Conservation (phyloP, 2,113 vertebrate genomes). For the Chamaetylas fuelleborni region DNA sequence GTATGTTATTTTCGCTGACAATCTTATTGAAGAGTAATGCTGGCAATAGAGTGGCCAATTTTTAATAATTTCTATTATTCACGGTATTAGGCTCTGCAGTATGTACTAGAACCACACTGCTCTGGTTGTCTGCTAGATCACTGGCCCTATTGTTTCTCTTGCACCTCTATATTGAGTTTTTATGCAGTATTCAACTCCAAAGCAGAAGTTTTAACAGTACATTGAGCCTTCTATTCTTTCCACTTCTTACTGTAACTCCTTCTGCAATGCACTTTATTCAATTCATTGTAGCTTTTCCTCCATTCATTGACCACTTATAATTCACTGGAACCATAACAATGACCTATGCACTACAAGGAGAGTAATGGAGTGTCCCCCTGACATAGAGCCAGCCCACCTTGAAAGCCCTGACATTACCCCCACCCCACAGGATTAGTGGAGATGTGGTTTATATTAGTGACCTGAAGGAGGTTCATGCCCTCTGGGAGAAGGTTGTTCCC, state of each 20-base stretch:
- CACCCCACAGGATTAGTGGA: slow-evolving; percentile 42
- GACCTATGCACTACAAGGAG: slow-evolving; percentile 53
- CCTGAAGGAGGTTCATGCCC: slow-evolving; percentile 81
- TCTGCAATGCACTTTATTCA: background rate
- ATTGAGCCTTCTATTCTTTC: background rate
- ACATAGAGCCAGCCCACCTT: slow-evolving; percentile 57
- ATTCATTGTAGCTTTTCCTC: background rate
- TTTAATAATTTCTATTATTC: background rate
- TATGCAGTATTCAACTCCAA: background rate
- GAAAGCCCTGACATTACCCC: slow-evolving; percentile 34
- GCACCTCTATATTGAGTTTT: background rate
- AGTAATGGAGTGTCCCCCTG: slow-evolving; percentile 50
- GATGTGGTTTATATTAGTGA: slow-evolving; percentile 86
- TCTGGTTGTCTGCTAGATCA: background rate
- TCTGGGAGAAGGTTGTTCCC: slow-evolving; percentile 72
- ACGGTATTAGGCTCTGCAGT: background rate
- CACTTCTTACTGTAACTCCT: background rate
- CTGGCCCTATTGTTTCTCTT: background rate
- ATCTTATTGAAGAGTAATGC: background rate
- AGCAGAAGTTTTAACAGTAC: background rate
- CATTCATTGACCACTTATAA: slow-evolving; percentile 56
- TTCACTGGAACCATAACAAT: slow-evolving; percentile 26
- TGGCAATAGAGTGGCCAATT: background rate
- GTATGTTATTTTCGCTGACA: background rate
- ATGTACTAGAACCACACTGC: background rate